These are phyloP conservation scores for Morpho achilles DNA, from an alignment of 2,888 invertebrate species.

Conservation along the genomic window DNA sequence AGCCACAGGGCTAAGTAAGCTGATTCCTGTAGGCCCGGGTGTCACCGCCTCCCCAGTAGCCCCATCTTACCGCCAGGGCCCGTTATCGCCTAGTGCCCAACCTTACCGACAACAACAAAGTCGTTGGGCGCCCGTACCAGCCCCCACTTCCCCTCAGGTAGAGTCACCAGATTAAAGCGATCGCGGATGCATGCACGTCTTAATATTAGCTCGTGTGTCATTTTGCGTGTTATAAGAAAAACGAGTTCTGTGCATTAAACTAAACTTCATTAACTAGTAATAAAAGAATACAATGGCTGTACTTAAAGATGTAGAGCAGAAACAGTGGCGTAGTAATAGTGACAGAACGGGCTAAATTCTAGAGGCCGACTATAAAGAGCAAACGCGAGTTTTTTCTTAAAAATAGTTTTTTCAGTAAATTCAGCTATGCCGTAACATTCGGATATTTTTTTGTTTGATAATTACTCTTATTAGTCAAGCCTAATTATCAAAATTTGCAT, in stretches of 20 bases:
- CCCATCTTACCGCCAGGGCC: slow-evolving; percentile 52
- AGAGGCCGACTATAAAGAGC: no score
- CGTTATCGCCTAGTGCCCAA: slow-evolving; percentile 58
- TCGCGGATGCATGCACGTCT: slow-evolving; percentile 13
- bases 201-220: slow-evolving; percentile 4
- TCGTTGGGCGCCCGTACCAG: slow-evolving; percentile 74
- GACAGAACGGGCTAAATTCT: no score
- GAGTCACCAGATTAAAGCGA: slow-evolving; percentile 20
- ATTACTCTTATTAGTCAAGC: no score
- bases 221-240: background rate
- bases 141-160: slow-evolving; percentile 74
- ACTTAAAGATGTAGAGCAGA: no score
- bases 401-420: no score
- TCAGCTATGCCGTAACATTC: no score
- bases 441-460: no score
- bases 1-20: slow-evolving; percentile 65
- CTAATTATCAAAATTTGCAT: no score
- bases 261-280: background rate
- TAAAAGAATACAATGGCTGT: no score
- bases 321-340: no score
- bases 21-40: slow-evolving; percentile 67
- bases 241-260: background rate
- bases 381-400: no score
- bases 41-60: slow-evolving; percentile 44
- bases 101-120: slow-evolving; percentile 60